Evolutionary conservation across 2,113 vertebrate genomes (phyloP).

Genomic region (Anoplopoma fimbria): DNA sequence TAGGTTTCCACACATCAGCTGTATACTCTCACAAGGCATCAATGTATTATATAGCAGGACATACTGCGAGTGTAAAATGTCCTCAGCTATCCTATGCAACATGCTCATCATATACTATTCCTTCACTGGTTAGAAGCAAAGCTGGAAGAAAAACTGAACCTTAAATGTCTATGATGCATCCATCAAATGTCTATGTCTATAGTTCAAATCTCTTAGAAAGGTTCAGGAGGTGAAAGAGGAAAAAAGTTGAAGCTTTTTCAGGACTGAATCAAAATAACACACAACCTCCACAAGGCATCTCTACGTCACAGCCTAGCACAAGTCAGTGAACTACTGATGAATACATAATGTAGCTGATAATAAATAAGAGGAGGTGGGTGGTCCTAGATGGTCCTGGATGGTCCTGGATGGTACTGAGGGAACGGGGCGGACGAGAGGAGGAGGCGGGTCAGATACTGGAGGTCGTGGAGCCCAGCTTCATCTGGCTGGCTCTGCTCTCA

Average conservation of each 20-base stretch:
- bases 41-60: constrained; percentile 12
- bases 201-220: constrained; percentile 54
- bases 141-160: background rate
- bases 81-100: constrained; percentile 29
- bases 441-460: constrained; percentile 34
- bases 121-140: constrained; percentile 17
- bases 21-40: constrained; percentile 39
- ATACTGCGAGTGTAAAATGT: constrained; percentile 14
- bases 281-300: constrained; percentile 15
- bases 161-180: constrained; percentile 23
- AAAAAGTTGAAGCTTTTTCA: constrained; percentile 30
- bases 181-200: constrained; percentile 57
- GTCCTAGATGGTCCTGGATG: constrained; percentile 51
- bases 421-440: constrained; percentile 26
- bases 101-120: constrained; percentile 29
- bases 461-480: constrained; percentile 19
- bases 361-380: constrained; percentile 74
- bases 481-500: constrained; percentile 17
- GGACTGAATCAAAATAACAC: constrained; percentile 1
- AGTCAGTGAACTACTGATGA: constrained; percentile 57
- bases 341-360: constrained; percentile 76
- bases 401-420: constrained; percentile 50
- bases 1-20: constrained; percentile 21
- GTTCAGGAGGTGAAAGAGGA: constrained; percentile 27
- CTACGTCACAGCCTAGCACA: constrained; percentile 30